A percentile compares a stretch with the other conserved stretches of the same genome.
phyloP scores from a whole-genome alignment of 2,888 invertebrate genomes.

The Sminthurides aquaticus region DNA sequence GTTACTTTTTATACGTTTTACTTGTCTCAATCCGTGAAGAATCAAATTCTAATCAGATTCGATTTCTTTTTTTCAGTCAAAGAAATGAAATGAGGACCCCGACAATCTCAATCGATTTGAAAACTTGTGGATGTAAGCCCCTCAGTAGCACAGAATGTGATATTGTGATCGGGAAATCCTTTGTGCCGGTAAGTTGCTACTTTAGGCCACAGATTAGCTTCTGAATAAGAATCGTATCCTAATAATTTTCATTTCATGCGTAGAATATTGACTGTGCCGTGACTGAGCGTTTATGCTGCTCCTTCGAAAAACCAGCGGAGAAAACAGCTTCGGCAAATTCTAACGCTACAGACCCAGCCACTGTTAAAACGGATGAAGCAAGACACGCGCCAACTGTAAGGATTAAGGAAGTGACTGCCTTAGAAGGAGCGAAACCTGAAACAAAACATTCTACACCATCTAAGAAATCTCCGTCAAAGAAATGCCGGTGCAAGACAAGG shows the following conservation, averaged over 20 bases:
- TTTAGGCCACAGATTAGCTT: background rate
- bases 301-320: background rate
- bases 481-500: slow-evolving; percentile 32
- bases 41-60: too few species aligned
- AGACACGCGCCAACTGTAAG: background rate
- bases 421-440: background rate
- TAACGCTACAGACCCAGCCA: background rate
- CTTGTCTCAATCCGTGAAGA: too few species aligned
- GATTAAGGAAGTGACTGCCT: background rate
- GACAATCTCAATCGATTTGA: slow-evolving; percentile 18
- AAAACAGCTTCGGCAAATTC: slow-evolving; percentile 9
- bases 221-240: too few species aligned
- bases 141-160: slow-evolving; percentile 23
- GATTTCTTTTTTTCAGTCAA: background rate
- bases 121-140: slow-evolving; percentile 21
- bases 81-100: background rate
- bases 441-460: background rate
- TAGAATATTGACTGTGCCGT: slow-evolving; percentile 23
- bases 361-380: background rate
- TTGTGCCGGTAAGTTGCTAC: slow-evolving; percentile 26
- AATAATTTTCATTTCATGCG: background rate
- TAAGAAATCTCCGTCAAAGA: slow-evolving; percentile 2
- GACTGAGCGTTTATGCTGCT: slow-evolving; percentile 24
- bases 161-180: slow-evolving; percentile 29
- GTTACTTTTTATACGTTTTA: too few species aligned